Evolutionary conservation across 2,888 invertebrate genomes (phyloP), one percentile per base, ranked within the genome.

Genomic region (Malachius bipustulatus): DNA sequence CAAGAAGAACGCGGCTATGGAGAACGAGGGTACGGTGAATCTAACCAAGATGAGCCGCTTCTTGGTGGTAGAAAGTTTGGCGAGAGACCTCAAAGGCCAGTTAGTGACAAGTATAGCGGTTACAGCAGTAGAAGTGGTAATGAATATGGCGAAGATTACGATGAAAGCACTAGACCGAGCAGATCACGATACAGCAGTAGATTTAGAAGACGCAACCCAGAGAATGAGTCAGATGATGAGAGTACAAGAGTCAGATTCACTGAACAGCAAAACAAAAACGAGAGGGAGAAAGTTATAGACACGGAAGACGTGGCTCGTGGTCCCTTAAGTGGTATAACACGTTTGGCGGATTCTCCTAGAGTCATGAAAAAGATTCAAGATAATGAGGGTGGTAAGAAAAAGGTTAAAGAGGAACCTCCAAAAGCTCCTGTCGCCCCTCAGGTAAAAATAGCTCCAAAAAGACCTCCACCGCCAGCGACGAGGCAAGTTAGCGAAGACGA

Each of bases 331-430:
- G 91, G 91, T 35, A 88, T 91, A 52, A 84, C 83, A 41, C 73
- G 89, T 26, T 64, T 91, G 16, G 79, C 80, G 35, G 91, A 91
- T 58, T 89, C 88, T 33, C 82, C 89, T 0, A 71, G 88, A 38
- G 87, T 90, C 4, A 87, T 90, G 74, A 84, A 87, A 59, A 78
- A 88, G 43, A 70, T 91, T 49, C 78, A 87, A 52, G 89, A 90
- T 47, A 77, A 75, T 59, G 68, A 76, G 47, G 66, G 75, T 57
- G 63, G 73, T 41, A 79, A 81, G 56, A 84, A 82, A 59, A 82
- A 82, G 57, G 82, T 82, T 50, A 82, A 82, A 50, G 77, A 76
- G 49, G 71, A 65, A 35, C 69, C 67, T 26, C 55, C 51, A 27
- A 57, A 48, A 35, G 66, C 69, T 38, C 69, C 72, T 36, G 64